phyloP scores from a whole-genome alignment of 2,113 vertebrate genomes.

The Rhinopomastus cyanomelas region DNA sequence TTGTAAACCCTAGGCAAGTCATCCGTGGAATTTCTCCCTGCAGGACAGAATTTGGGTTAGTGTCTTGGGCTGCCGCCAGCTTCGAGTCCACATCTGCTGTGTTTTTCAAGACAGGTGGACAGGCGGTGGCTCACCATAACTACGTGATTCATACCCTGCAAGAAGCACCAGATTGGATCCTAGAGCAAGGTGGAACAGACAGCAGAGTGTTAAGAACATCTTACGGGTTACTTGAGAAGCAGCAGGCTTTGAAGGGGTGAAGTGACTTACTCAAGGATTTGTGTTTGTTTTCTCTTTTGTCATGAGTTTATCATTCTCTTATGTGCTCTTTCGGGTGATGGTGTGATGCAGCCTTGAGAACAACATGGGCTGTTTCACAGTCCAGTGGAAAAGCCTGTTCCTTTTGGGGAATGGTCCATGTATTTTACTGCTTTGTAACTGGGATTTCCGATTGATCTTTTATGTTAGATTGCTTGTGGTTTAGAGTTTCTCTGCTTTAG shows the following conservation, averaged over 20 bases:
- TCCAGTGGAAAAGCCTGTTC: neutral
- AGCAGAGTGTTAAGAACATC: neutral
- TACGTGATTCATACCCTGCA: accelerated
- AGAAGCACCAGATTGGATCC: neutral
- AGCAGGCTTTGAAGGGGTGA: neutral
- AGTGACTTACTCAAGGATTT: neutral
- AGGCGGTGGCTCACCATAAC: too few species aligned
- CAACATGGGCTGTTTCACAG: neutral
- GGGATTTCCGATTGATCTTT: conserved; percentile 33
- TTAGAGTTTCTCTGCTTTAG: neutral
- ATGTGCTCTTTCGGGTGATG: neutral
- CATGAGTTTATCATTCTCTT: neutral
- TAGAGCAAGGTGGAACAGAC: neutral
- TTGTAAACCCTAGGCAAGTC: neutral
- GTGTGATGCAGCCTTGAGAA: neutral
- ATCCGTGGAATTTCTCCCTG: neutral
- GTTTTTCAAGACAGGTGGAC: neutral
- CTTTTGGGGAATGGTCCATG: neutral
- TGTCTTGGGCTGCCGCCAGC: neutral
- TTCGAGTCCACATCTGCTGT: neutral
- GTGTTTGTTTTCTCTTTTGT: neutral
- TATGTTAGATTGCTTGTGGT: neutral
- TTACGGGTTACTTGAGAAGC: neutral
- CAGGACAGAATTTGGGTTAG: neutral
- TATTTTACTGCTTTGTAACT: conserved; percentile 10